These are phyloP conservation scores for Loriculus beryllinus DNA, from an alignment of 2,797 vertebrate species.

Conservation along the genomic window DNA sequence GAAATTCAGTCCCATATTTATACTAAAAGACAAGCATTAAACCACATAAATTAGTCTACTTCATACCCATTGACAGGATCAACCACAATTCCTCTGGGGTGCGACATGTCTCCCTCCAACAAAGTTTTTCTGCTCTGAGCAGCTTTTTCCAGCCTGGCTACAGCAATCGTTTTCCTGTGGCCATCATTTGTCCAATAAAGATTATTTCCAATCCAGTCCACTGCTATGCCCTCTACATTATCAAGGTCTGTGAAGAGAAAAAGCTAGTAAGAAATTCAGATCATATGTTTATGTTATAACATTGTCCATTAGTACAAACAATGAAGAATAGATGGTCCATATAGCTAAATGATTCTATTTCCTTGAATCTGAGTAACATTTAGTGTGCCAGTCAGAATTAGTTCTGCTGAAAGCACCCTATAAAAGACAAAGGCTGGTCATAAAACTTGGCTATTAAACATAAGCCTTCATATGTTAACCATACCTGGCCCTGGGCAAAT, in stretches of 20 bases:
- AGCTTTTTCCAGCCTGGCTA: slow-evolving; percentile 89
- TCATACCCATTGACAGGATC: slow-evolving; percentile 93
- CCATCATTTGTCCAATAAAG: slow-evolving; percentile 98
- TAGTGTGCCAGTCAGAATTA: background rate
- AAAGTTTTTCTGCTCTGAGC: slow-evolving; percentile 92
- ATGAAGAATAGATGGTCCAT: background rate
- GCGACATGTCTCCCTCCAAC: slow-evolving; percentile 95
- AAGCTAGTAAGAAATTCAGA: background rate
- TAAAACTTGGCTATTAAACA: background rate
- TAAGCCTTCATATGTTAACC: background rate
- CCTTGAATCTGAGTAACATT: background rate
- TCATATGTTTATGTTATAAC: background rate
- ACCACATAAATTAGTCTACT: background rate
- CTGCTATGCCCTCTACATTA: slow-evolving; percentile 97
- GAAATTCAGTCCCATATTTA: background rate
- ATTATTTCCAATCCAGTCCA: slow-evolving; percentile 98
- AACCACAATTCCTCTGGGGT: slow-evolving; percentile 96
- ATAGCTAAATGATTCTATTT: background rate
- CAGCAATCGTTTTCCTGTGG: slow-evolving; percentile 93
- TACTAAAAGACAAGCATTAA: background rate
- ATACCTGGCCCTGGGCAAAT: background rate
- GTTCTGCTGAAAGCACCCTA: background rate
- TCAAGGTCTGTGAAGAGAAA: slow-evolving; percentile 83
- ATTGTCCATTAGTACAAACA: background rate
- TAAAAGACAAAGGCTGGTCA: background rate